Conservation (phyloP, 2,888 invertebrate genomes). For the Clunio marinus region DNA sequence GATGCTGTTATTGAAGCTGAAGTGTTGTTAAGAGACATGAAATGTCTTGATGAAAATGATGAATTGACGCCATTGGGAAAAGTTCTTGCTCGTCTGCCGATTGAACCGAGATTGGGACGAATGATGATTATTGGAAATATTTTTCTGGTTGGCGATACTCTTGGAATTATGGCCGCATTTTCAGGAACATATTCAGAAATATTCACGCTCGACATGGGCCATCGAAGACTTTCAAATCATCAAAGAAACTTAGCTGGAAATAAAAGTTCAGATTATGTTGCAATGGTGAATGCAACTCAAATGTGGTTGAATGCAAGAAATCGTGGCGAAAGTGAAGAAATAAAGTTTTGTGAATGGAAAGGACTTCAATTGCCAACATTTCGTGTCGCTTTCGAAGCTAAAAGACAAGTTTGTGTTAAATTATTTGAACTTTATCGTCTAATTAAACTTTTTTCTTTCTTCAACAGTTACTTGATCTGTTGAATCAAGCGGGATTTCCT, state of each 20-base stretch:
- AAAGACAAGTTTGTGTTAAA: slow-evolving; percentile 59
- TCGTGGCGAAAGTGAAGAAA: slow-evolving; percentile 71
- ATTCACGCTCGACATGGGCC: slow-evolving; percentile 73
- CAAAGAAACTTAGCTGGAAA: slow-evolving; percentile 84
- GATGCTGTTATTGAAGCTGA: slow-evolving; percentile 98
- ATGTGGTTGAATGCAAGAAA: slow-evolving; percentile 67
- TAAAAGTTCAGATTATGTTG: slow-evolving; percentile 90
- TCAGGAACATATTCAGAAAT: slow-evolving; percentile 94
- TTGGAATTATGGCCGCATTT: slow-evolving; percentile 92
- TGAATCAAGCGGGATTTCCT: slow-evolving; percentile 78
- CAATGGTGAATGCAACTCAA: slow-evolving; percentile 89
- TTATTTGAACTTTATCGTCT: slow-evolving; percentile 50
- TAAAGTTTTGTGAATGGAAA: slow-evolving; percentile 85
- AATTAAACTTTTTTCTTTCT: slow-evolving; percentile 54
- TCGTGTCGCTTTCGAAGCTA: slow-evolving; percentile 88
- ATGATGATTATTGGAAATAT: slow-evolving; percentile 95
- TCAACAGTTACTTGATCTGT: slow-evolving; percentile 61
- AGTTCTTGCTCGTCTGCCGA: slow-evolving; percentile 89
- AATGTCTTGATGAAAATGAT: slow-evolving; percentile 81
- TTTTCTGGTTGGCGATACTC: slow-evolving; percentile 83
- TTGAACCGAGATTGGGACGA: slow-evolving; percentile 94
- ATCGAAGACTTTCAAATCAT: slow-evolving; percentile 71
- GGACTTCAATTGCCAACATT: slow-evolving; percentile 85
- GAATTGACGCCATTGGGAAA: slow-evolving; percentile 89
- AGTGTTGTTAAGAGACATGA: slow-evolving; percentile 76